Evolutionary conservation across 2,113 vertebrate species (phyloP), one percentile per base, ranked within the genome.

Genomic region (Guaruba guarouba): DNA sequence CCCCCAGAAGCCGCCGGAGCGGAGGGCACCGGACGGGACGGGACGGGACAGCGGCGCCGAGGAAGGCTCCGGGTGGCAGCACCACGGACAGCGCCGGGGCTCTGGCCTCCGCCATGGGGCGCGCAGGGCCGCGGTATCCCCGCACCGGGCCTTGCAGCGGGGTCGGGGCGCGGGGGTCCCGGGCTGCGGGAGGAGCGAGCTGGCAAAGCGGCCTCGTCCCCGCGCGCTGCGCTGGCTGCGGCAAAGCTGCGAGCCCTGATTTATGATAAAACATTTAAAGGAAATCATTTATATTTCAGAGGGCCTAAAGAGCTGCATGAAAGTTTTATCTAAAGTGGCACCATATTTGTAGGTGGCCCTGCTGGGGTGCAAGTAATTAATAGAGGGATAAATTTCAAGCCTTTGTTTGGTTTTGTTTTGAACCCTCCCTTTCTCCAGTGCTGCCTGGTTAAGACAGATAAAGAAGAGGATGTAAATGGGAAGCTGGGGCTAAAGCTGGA

Each of bases 221-320:
- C 33, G 57, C 33, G 31, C 17, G 57, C 57, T 23, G 57, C 33
- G 22, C 33, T 23, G 57, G 57, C 22, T 35, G 96, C 92, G 84
- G 89, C 88, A 73, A 86, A 97, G 97, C 97, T 97, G 95, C 96
- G 77, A 92, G 97, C 96, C 95, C 97, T 98, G 98, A 98, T 98
- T 98, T 98, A 98, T 97, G 97, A 98, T 98, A 98, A 98, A 98
- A 98, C 96, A 98, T 98, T 98, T 98, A 98, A 97, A 98, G 97
- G 98, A 98, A 98, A 98, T 98, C 98, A 98, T 98, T 98, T 98
- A 98, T 98, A 98, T 98, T 98, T 98, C 98, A 98, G 95, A 94
- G 97, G 98, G 97, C 98, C 98, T 98, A 98, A 98, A 98, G 93
- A 98, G 98, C 98, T 85, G 97, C 98, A 98, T 98, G 98, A 98